These are phyloP conservation scores for Apodemus agrarius DNA, from an alignment of 2,797 vertebrate species.

Conservation along the genomic window DNA sequence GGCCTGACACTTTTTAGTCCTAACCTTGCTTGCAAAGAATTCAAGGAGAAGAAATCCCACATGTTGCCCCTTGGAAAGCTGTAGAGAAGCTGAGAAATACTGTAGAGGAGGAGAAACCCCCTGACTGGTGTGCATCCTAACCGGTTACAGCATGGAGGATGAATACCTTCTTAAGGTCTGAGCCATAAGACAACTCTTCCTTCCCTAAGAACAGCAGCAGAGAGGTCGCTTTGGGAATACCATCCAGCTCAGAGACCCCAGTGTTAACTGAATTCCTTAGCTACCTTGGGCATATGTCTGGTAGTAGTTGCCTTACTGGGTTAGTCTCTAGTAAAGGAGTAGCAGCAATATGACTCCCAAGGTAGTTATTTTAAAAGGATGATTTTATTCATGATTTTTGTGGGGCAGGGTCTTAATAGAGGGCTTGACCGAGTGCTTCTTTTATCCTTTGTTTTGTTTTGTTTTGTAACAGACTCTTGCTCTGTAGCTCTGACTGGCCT, in stretches of 20 bases:
- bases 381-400: slow-evolving; percentile 46
- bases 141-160: neutral
- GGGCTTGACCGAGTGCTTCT: neutral
- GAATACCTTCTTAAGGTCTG: neutral
- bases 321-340: slow-evolving; percentile 2
- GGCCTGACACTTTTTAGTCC: neutral
- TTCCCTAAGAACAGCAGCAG: neutral
- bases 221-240: neutral
- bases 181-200: neutral
- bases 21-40: neutral
- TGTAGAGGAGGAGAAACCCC: neutral
- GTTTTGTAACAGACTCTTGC: neutral
- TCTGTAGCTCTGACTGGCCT: neutral
- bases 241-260: neutral
- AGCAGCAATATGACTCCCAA: slow-evolving; percentile 35
- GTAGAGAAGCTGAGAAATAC: neutral
- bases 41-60: slow-evolving; percentile 9
- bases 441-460: neutral
- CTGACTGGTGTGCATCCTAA: neutral
- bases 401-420: slow-evolving; percentile 13
- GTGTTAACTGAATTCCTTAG: neutral
- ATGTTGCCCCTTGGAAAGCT: neutral
- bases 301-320: neutral
- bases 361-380: slow-evolving; percentile 15
- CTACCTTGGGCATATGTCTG: neutral